These are phyloP conservation scores for Tenthredo livida DNA, from an alignment of 2,888 invertebrate genomes.

Conservation along the genomic window DNA sequence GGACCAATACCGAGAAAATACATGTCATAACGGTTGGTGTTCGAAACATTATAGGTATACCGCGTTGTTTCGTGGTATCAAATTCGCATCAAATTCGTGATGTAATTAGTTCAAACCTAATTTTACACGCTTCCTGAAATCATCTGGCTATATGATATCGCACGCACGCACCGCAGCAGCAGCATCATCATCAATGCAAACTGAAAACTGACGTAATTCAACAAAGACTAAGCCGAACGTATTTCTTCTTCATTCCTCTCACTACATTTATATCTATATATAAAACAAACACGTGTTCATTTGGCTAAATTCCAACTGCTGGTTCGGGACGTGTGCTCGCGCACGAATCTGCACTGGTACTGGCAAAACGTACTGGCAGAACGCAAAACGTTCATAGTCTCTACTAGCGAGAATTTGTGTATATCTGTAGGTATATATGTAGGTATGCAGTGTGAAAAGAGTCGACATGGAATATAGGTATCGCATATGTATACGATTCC, in stretches of 20 bases:
- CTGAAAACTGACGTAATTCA: neutral
- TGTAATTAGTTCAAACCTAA: neutral
- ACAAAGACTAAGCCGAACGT: neutral
- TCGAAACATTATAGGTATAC: neutral
- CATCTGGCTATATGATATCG: neutral
- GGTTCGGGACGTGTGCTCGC: neutral
- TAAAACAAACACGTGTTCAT: neutral
- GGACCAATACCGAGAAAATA: neutral
- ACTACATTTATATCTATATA: neutral
- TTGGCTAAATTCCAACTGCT: neutral
- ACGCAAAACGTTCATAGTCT: neutral
- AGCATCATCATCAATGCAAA: constrained; percentile 8
- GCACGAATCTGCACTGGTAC: constrained; percentile 19
- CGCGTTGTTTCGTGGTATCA: neutral
- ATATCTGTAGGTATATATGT: neutral
- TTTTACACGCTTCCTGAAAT: neutral
- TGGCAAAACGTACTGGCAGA: constrained; percentile 1
- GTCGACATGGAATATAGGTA: neutral
- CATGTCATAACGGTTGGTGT: neutral
- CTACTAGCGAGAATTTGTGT: neutral
- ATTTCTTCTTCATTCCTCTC: neutral
- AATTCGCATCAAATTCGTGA: neutral
- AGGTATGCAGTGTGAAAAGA: neutral
- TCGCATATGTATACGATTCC: neutral
- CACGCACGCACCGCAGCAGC: neutral